Evolutionary conservation across 2,888 invertebrate genomes (phyloP), one percentile per base, ranked within the genome.

Genomic region (Platycnemis pennipes): DNA sequence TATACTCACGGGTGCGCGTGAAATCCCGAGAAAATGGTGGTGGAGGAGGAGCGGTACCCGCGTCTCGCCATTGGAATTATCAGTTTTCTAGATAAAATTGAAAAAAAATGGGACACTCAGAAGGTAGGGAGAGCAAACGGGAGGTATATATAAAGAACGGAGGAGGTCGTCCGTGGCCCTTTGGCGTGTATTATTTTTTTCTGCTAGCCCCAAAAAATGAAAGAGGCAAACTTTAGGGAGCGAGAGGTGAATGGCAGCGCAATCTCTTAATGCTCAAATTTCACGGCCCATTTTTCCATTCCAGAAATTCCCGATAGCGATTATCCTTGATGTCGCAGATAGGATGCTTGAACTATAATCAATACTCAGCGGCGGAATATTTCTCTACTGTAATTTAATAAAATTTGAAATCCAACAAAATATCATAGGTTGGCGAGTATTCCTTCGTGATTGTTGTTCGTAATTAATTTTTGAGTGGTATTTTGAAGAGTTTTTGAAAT

Each of bases 51-150:
- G n/a, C 31, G 37, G 31, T 37, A 11, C 77, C 13, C 77, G 2
- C 26, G 77, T 87, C 87, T 46, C 87, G 87, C n/a, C 31, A 22
- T 44, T 26, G 87, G 87, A 44, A 37, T 45, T 44, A 87, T 87
- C 87, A 87, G 87, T 87, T 87, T 87, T 77, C 77, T 31, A 37
- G 77, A 77, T 77, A 77, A 77, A 77, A 37, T 13, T 31, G 22
- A 56, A 63, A 63, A 63, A 63, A 63, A 63, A 19, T 63, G 63
- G 63, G 19, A 13, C 16, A 53, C 16, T 53, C 16, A 53, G 53
- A 22, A 26, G 26, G 26, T 63, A 3, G 77, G 31, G 37, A 77
- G 11, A 11, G 1, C 13, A 2, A 49, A 49, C 19, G 49, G 49
- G 11, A 49, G 77, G 77, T 77, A 63, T 16, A 26, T 4, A 77